Percentiles rank a stretch among this genome's conserved stretches.
Conservation (phyloP, 2,113 vertebrate species). For the Cottus gobio region DNA sequence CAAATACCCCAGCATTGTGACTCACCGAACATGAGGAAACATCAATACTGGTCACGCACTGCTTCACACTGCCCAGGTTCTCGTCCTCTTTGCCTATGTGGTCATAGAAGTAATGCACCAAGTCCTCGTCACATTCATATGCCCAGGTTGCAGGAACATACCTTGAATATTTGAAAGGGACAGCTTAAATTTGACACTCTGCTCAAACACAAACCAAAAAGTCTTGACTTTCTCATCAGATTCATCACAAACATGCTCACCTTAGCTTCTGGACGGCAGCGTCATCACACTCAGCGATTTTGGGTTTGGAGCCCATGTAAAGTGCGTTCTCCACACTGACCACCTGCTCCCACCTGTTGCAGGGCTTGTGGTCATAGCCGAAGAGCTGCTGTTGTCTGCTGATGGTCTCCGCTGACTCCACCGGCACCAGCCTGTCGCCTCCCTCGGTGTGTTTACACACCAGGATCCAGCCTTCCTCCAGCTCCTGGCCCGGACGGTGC, state of each 20-base stretch:
- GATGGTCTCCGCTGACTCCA: constrained; percentile 90
- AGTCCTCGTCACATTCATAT: constrained; percentile 96
- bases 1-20: not conserved
- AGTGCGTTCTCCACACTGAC: constrained; percentile 91
- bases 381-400: constrained; percentile 94
- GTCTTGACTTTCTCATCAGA: not conserved
- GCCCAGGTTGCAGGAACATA: constrained; percentile 94
- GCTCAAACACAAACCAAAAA: constrained; percentile 2
- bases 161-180: constrained; percentile 68
- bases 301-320: constrained; percentile 88
- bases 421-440: constrained; percentile 92
- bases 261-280: constrained; percentile 91
- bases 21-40: constrained; percentile 93
- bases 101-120: constrained; percentile 96
- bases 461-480: constrained; percentile 94
- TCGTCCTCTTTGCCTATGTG: constrained; percentile 96
- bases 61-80: constrained; percentile 95
- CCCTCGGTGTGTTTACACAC: constrained; percentile 94
- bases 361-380: constrained; percentile 92
- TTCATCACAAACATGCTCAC: constrained; percentile 76
- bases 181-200: constrained; percentile 4
- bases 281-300: constrained; percentile 86
- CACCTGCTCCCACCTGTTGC: constrained; percentile 95
- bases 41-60: constrained; percentile 96
- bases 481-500: constrained; percentile 86